A percentile compares a stretch with the other conserved stretches of the same genome.
Conservation (phyloP, 1,140 invertebrate genomes). For the Ruditapes philippinarum region DNA sequence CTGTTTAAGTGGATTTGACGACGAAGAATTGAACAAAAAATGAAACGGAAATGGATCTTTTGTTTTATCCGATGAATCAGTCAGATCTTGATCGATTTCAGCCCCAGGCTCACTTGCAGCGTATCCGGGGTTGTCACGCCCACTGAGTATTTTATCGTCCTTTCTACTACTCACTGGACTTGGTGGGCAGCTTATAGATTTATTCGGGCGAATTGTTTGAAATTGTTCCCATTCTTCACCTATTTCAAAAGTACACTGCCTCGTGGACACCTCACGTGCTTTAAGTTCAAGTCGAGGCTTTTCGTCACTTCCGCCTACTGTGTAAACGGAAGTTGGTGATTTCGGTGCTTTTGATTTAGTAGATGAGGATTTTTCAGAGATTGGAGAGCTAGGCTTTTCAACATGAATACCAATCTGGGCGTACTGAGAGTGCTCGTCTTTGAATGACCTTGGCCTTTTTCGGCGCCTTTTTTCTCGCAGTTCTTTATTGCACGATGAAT, state of each 20-base stretch:
- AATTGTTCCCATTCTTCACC: constrained; percentile 63
- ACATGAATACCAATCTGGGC: constrained; percentile 7
- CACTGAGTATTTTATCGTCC: background rate
- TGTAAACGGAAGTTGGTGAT: constrained; percentile 47
- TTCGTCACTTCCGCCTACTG: constrained; percentile 39
- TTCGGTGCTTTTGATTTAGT: background rate
- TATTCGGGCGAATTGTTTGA: constrained; percentile 25
- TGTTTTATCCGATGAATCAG: constrained; percentile 23
- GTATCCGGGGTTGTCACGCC: constrained; percentile 45
- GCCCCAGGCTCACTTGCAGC: constrained; percentile 59
- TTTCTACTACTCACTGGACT: constrained; percentile 43
- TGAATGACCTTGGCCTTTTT: background rate
- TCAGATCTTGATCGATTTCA: constrained; percentile 44
- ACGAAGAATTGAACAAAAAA: constrained; percentile 33
- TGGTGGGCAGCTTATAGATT: constrained; percentile 55
- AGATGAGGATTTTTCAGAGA: background rate
- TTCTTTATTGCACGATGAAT: background rate
- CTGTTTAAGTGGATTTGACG: background rate
- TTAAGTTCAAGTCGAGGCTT: constrained; percentile 46
- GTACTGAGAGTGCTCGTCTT: background rate
- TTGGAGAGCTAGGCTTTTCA: background rate
- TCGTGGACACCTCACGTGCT: constrained; percentile 48
- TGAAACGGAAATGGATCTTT: constrained; percentile 62
- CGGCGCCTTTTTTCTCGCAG: background rate
- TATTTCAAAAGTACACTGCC: constrained; percentile 66